Conservation (phyloP, 1,140 invertebrate species). For the Hylaeus anthracinus region DNA sequence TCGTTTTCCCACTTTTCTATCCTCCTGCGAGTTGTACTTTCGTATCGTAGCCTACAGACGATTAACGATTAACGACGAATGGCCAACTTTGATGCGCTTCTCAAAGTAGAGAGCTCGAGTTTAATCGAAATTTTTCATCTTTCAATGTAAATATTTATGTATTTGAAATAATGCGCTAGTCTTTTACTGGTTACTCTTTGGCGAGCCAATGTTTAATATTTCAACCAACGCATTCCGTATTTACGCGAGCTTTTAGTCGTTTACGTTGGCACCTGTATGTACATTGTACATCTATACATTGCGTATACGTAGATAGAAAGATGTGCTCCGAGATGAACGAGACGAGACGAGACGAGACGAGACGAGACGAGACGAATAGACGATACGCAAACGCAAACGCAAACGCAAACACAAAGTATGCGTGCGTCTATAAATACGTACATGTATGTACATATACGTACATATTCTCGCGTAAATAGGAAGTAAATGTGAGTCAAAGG, state of each 20-base stretch:
- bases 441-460: no score
- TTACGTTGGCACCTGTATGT: no score
- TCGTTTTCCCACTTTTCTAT: no score
- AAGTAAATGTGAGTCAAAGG: neutral
- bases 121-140: neutral
- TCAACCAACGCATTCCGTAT: constrained; percentile 11
- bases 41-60: no score
- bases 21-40: no score
- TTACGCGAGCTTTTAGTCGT: constrained; percentile 24
- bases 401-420: no score
- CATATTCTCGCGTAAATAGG: neutral
- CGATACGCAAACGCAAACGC: no score
- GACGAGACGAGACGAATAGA: neutral
- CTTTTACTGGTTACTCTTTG: neutral
- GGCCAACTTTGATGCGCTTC: no score
- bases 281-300: neutral
- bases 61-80: no score
- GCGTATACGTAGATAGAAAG: neutral
- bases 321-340: neutral
- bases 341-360: neutral
- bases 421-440: neutral
- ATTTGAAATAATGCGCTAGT: neutral
- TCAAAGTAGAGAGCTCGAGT: neutral
- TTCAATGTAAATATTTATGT: neutral
- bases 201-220: neutral